These are phyloP conservation scores for Polymixis lichenea DNA, from an alignment of 2,888 invertebrate genomes.

Conservation along the genomic window DNA sequence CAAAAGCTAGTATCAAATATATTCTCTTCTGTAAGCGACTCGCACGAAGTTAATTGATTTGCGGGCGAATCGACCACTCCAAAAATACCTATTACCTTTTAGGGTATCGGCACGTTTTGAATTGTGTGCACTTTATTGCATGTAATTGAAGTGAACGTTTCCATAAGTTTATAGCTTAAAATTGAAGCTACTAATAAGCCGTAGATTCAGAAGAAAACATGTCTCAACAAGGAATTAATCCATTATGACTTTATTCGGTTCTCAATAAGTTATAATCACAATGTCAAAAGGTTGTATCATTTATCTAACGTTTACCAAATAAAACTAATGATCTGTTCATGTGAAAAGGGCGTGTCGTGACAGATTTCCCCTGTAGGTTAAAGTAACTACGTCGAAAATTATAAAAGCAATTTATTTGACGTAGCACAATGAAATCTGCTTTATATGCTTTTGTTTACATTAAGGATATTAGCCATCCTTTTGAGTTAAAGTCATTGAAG, in stretches of 20 bases:
- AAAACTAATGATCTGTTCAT: constrained; percentile 64
- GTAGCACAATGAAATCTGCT: constrained; percentile 56
- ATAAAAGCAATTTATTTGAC: constrained; percentile 51
- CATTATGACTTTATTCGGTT: constrained; percentile 14
- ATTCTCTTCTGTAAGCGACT: too few species aligned
- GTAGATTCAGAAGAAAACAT: background rate
- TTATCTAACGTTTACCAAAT: constrained; percentile 57
- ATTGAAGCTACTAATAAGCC: background rate
- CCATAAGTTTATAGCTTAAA: too few species aligned
- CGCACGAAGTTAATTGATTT: too few species aligned
- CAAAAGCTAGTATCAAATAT: too few species aligned
- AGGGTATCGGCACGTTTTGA: too few species aligned
- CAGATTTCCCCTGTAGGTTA: constrained; percentile 59
- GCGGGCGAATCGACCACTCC: too few species aligned
- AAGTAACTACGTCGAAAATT: constrained; percentile 54
- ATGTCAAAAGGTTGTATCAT: constrained; percentile 44
- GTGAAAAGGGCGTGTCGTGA: constrained; percentile 52
- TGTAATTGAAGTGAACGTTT: too few species aligned
- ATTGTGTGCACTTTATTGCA: too few species aligned
- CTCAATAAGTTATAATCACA: constrained; percentile 41
- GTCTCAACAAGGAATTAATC: constrained; percentile 32
- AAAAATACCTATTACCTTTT: too few species aligned
- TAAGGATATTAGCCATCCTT: constrained; percentile 25
- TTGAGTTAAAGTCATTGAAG: background rate
- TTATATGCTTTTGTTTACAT: constrained; percentile 28